Evolutionary conservation across 2,797 vertebrate genomes (phyloP), one percentile per base, ranked within the genome.

Genomic region (Brachyalestes nurse): DNA sequence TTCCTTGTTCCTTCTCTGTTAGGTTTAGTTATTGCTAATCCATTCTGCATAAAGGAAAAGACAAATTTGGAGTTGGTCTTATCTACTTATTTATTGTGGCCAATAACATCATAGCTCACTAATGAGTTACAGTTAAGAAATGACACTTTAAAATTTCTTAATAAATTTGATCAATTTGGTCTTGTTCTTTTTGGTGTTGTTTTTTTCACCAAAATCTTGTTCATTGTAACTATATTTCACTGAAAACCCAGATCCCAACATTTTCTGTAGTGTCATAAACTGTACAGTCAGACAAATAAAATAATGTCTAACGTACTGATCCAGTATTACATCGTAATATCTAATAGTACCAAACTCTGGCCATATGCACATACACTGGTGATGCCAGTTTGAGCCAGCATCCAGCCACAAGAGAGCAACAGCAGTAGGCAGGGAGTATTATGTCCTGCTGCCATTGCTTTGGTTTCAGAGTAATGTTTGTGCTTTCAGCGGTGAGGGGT

Each of bases 401-500:
- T 61, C 76, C 53, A 72, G 65, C 57, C 62, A 61, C 64, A 81
- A 84, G 83, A 42, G 49, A 75, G 8, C 55, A 58, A 66, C 69
- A 57, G 8, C 28, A 57, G 8, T 23, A 28, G 10, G 72, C 71
- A 25, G 6, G 78, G 85, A 81, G 86, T 81, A 83, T 73, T 81
- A 23, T 79, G 84, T 80, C 72, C 53, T 86, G 86, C 77, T 72
- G 47, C 73, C 55, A 84, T 90, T 91, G 79, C 87, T 86, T 87
- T 82, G 85, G 83, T 77, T 82, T 84, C 81, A 10, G 69, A 71
- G 55, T 58, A 17, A 57, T 17, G 53, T 34, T 34, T 69, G 60
- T 73, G 81, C 6, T 61, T 79, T 70, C 17, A 19, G 14, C 40
- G n/a, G 34, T 17, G 42, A 61, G 47, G 71, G 62, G 62, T 80